Base-by-base conservation (phyloP, 2,113 vertebrate species). In the Eurypyga helias region DNA sequence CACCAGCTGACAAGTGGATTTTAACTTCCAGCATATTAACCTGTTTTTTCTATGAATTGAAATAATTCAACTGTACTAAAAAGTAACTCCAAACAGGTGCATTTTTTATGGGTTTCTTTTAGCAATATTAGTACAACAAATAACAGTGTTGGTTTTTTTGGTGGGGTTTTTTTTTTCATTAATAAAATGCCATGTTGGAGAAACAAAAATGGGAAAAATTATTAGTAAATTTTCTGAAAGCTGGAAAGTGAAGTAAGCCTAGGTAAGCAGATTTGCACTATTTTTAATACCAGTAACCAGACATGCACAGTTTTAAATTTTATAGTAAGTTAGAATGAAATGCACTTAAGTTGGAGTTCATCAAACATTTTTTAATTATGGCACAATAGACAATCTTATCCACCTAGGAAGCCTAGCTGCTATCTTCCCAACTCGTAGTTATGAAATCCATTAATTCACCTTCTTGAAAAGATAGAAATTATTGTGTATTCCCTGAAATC, bases 41-140 rank as follows among this genome's bases (percentile, higher is more conserved):
- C n/a, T 96, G 38, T 96, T 97, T 91, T 89, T 96, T 84, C 64
- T 96, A 81, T 85, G 90, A 95, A 96, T 51, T 85, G 36, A 95
- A 96, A 89, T 83, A 91, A 93, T 86, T 93, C 65, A 89, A 23
- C 79, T 89, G 65, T 58, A 38, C 62, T 89, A 91, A 97, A 96
- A 92, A 82, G 54, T 83, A 66, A 96, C 38, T 94, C 61, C 67
- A 94, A 93, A 90, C 29, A 66, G 46, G 75, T 73, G 81, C 81
- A 95, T 95, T 95, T 97, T 89, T 55, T 90, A 91, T 75, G 65
- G 41, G n/a, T 90, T 96, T 97, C 77, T 97, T 93, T 95, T 79
- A 93, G 75, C 66, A 94, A 92, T 89, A 87, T 93, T 92, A 88
- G 51, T 93, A 81, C 61, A 90, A 61, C 45, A 95, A 96, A 88